Percentiles rank a stretch among this genome's conserved stretches.
These are phyloP conservation scores for Euplagia quadripunctaria DNA, from an alignment of 2,888 invertebrate genomes.

Conservation along the genomic window DNA sequence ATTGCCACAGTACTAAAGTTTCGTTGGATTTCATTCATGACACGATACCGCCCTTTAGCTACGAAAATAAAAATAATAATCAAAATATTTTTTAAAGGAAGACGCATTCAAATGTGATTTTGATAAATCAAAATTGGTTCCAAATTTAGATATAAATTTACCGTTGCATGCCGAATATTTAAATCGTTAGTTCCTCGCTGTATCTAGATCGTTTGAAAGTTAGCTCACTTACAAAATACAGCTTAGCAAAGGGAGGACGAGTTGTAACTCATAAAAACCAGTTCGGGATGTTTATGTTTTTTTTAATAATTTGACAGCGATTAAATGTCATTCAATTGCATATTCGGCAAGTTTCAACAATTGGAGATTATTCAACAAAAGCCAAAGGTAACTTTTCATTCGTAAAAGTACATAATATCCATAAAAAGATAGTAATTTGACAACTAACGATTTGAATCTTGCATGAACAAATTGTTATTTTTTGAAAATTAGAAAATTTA, in stretches of 20 bases:
- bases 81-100: constrained; percentile 26
- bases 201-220: background rate
- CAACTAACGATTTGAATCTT: background rate
- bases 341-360: background rate
- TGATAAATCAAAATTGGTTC: constrained; percentile 15
- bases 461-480: background rate
- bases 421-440: no score
- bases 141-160: background rate
- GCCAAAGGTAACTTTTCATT: background rate
- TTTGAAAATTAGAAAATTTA: background rate
- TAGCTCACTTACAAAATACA: no score
- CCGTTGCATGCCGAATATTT: background rate
- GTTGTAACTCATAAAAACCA: no score
- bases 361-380: background rate
- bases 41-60: constrained; percentile 26
- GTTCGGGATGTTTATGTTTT: no score
- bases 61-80: constrained; percentile 11
- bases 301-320: no score
- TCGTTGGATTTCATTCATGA: constrained; percentile 20
- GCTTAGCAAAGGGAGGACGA: no score
- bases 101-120: constrained; percentile 35
- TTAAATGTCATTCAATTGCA: no score
- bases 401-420: no score
- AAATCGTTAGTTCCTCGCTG: background rate
- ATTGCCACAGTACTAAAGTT: constrained; percentile 15